These are phyloP conservation scores for Xenentodon cancila DNA, from an alignment of 2,797 vertebrate species.

Conservation along the genomic window DNA sequence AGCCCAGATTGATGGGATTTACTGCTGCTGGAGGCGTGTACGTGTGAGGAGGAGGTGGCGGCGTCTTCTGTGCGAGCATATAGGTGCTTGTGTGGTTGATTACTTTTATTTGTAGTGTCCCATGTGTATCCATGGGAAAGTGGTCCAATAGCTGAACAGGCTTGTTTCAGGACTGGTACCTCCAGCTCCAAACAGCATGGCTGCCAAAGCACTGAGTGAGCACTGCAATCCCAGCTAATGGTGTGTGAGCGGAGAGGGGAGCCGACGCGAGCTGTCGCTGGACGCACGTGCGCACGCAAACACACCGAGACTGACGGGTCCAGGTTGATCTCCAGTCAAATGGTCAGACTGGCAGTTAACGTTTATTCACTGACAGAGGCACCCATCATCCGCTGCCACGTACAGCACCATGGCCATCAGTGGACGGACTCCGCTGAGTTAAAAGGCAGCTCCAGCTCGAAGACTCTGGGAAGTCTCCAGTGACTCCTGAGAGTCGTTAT, in stretches of 20 bases:
- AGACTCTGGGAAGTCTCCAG: constrained; percentile 57
- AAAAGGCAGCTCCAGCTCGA: constrained; percentile 63
- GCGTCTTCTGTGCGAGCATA: constrained; percentile 24
- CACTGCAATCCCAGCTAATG: constrained; percentile 64
- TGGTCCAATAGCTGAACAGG: constrained; percentile 43
- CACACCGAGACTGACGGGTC: constrained; percentile 57
- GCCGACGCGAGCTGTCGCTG: constrained; percentile 23
- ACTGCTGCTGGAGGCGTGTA: constrained; percentile 52
- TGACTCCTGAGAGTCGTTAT: constrained; percentile 73
- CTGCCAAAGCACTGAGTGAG: constrained; percentile 59
- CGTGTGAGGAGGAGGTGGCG: constrained; percentile 17
- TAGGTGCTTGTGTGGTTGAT: constrained; percentile 42
- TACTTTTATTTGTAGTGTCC: constrained; percentile 57
- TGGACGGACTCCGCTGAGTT: constrained; percentile 60
- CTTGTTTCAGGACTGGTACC: constrained; percentile 46
- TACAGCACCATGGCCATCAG: constrained; percentile 47
- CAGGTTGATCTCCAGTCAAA: constrained; percentile 71
- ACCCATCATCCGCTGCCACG: constrained; percentile 65
- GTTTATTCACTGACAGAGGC: constrained; percentile 61
- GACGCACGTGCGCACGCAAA: constrained; percentile 17
- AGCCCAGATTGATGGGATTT: constrained; percentile 59
- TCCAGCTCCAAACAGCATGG: constrained; percentile 53
- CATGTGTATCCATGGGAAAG: neutral
- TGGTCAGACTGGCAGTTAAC: constrained; percentile 52
- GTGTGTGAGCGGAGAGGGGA: constrained; percentile 66